Percentiles rank a stretch among this genome's conserved stretches.
Evolutionary conservation across 2,113 vertebrate species (phyloP).

Genomic region (Strix uralensis): DNA sequence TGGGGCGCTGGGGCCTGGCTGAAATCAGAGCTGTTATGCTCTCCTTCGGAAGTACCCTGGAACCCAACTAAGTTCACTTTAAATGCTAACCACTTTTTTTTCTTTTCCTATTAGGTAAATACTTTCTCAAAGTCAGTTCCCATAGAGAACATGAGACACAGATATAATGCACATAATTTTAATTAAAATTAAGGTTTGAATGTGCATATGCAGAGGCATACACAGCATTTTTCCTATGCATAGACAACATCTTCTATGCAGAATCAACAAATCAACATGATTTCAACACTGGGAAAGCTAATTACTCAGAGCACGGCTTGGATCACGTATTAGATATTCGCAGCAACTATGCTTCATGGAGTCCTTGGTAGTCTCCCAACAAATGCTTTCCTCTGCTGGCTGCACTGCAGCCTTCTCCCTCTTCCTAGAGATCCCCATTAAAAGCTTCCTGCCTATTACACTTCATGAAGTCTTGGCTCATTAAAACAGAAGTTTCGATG

Average conservation of each 20-base stretch:
- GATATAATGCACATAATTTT: background rate
- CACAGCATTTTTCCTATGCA: background rate
- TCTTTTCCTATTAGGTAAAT: background rate
- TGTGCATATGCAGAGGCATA: background rate
- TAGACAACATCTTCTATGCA: background rate
- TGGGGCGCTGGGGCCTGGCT: background rate
- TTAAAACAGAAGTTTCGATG: background rate
- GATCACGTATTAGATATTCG: background rate
- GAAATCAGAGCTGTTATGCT: background rate
- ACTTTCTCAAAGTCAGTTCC: background rate
- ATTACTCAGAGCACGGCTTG: background rate
- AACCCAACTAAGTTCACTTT: background rate
- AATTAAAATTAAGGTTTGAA: conserved; percentile 21
- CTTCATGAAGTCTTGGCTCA: background rate
- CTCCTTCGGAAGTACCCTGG: background rate
- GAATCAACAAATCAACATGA: conserved; percentile 41
- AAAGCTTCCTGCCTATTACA: background rate
- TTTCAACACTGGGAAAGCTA: conserved; percentile 30
- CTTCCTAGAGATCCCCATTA: background rate
- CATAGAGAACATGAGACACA: background rate
- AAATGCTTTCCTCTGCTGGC: background rate
- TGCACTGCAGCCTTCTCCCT: background rate
- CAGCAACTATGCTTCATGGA: background rate
- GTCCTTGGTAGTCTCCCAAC: background rate
- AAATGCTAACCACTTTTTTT: background rate